phyloP scores from a whole-genome alignment of 2,888 invertebrate genomes.

The Beris chalybata region DNA sequence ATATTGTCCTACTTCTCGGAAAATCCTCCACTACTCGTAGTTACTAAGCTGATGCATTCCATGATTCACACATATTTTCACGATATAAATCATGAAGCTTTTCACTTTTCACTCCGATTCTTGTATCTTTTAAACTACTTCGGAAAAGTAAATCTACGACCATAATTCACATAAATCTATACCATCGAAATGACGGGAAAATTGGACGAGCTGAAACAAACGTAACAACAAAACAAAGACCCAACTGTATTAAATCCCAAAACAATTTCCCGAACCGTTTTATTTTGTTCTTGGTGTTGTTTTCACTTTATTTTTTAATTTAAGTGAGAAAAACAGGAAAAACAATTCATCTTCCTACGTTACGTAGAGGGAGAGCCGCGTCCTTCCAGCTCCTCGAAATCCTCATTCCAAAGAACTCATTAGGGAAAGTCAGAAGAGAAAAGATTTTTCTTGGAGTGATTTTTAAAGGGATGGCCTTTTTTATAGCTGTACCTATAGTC shows the following conservation, averaged over 20 bases:
- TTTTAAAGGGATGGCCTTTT: slow-evolving; percentile 4
- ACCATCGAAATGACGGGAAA: no score
- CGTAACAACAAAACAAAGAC: no score
- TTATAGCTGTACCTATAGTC: neutral
- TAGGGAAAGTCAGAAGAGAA: slow-evolving; percentile 6
- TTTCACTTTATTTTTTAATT: slow-evolving; percentile 7
- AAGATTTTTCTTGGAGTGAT: slow-evolving; percentile 1
- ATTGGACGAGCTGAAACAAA: no score
- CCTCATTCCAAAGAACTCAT: slow-evolving; percentile 1
- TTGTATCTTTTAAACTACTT: no score
- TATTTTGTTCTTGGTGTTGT: neutral
- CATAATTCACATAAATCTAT: no score
- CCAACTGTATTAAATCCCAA: slow-evolving; percentile 2
- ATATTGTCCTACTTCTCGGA: no score
- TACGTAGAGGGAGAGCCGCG: neutral
- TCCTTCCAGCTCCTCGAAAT: neutral
- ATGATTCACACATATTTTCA: no score
- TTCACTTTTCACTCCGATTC: no score
- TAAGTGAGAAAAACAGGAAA: slow-evolving; percentile 5
- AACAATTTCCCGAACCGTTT: slow-evolving; percentile 5
- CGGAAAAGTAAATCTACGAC: no score
- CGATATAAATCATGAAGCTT: no score
- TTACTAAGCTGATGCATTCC: no score
- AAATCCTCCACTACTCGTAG: no score
- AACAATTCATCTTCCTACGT: neutral